phyloP scores from a whole-genome alignment of 2,113 vertebrate genomes.

The Chascanopsetta lugubris region DNA sequence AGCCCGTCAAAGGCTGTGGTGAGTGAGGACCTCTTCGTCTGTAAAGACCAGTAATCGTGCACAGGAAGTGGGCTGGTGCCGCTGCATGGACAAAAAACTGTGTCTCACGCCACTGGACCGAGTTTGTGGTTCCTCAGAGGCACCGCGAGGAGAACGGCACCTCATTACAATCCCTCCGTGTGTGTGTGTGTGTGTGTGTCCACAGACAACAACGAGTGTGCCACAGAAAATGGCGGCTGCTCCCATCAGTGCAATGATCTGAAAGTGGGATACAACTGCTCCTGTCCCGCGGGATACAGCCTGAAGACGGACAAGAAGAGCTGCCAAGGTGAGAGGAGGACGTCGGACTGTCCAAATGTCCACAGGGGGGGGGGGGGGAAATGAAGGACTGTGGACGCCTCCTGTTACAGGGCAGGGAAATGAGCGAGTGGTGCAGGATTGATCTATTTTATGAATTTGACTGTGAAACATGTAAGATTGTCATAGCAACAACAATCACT shows the following conservation, averaged over 20 bases:
- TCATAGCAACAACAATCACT: too few relatives aligned
- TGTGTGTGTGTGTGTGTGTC: slow-evolving; percentile 11
- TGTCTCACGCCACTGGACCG: background rate
- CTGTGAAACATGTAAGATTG: too few relatives aligned
- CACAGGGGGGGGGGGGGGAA: too few relatives aligned
- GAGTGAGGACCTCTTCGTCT: slow-evolving; percentile 51
- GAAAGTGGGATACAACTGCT: slow-evolving; percentile 85
- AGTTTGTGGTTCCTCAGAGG: slow-evolving; percentile 23
- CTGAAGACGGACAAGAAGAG: slow-evolving; percentile 70
- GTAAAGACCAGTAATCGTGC: background rate
- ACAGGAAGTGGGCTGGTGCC: background rate
- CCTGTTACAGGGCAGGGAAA: background rate
- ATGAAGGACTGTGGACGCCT: background rate
- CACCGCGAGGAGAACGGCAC: slow-evolving; percentile 25
- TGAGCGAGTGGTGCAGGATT: too few relatives aligned
- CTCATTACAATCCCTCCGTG: background rate
- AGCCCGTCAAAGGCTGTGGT: slow-evolving; percentile 86
- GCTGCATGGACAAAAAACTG: background rate
- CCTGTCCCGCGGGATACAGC: slow-evolving; percentile 83
- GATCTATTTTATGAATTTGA: too few relatives aligned
- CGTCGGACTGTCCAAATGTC: background rate
- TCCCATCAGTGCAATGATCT: slow-evolving; percentile 85
- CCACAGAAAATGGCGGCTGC: slow-evolving; percentile 82
- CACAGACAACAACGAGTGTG: slow-evolving; percentile 85
- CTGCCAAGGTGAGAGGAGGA: slow-evolving; percentile 83